Evolutionary conservation across 2,888 invertebrate species (phyloP), one percentile per base, ranked within the genome.

Genomic region (Oligia latruncula): DNA sequence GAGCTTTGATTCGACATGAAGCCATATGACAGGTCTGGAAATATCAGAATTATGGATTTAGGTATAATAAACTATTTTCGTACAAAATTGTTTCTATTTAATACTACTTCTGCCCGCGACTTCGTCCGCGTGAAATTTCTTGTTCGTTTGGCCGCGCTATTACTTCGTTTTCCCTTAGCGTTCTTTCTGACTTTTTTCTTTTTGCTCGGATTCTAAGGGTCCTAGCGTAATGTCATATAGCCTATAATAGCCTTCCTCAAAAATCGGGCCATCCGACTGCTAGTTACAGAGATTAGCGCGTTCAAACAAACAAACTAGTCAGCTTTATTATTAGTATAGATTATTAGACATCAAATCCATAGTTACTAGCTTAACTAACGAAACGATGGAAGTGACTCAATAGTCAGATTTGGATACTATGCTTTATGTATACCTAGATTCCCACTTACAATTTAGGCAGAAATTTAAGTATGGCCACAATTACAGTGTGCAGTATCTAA

Each of bases 1-100:
- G 40, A 55, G 23, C 60, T 85, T 79, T 64, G 60, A 81, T 67
- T 81, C 23, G 43, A 0, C 15, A 66, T 40, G 49, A 73, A 76
- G 40, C 65, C 55, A 0, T 72, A 64, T 15, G n/a, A 65, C 23
- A 70, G 46, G 68, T 62, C 49, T 62, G 70, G 46, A 52, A 23
- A n/a, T 20, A 64, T 29, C 13, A 15, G 20, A 71, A 68, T 72
- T 52, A 64, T 9, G 2, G 6, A 67, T 64, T 60, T 49, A 11
- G 17, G 13, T 60, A 40, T 40, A 52, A 66, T 49, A n/a, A 62
- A n/a, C 0, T 1, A 4, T 4, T 23, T 40, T 49, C 11, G n/a
- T 40, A 60, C 40, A 60, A 40, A 17, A 60, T 17, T 58, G 5
- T 71, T 52, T 52, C 1, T n/a, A 60, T n/a, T 60, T 11, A 60